Conservation (phyloP, 2,113 vertebrate species). For the Indri indri region DNA sequence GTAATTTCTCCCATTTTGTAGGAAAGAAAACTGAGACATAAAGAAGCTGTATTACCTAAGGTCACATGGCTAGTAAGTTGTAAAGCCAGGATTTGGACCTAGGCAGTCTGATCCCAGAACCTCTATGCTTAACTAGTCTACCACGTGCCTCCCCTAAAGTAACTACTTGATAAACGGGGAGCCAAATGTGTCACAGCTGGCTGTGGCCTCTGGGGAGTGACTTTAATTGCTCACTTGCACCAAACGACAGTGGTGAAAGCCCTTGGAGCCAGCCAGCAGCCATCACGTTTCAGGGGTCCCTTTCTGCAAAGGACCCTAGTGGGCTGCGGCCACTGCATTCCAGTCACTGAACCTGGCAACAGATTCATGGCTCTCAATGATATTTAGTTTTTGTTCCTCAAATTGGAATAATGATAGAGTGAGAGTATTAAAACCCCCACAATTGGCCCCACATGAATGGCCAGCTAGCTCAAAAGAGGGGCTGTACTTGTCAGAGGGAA, state of each 20-base stretch:
- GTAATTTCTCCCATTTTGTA: background rate
- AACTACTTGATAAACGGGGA: background rate
- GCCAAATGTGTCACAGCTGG: background rate
- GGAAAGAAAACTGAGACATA: background rate
- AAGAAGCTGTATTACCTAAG: background rate
- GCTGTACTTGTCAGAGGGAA: background rate
- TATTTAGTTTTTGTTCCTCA: background rate
- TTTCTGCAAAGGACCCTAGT: background rate
- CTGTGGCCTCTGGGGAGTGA: background rate
- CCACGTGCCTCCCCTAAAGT: background rate
- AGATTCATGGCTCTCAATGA: background rate
- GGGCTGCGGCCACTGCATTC: background rate
- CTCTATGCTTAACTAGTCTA: background rate
- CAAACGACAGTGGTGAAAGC: background rate
- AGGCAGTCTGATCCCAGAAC: background rate
- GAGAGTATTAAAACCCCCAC: background rate
- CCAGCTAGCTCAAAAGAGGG: background rate
- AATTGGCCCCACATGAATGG: background rate
- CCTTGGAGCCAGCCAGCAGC: background rate
- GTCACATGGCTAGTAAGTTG: background rate
- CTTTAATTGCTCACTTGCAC: background rate
- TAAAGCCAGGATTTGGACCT: background rate
- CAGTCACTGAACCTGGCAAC: background rate
- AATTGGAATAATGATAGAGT: background rate
- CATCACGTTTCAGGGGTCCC: background rate